These are phyloP conservation scores for Panagrolaimus sp. DNA, from an alignment of 1,140 invertebrate genomes.

Conservation along the genomic window DNA sequence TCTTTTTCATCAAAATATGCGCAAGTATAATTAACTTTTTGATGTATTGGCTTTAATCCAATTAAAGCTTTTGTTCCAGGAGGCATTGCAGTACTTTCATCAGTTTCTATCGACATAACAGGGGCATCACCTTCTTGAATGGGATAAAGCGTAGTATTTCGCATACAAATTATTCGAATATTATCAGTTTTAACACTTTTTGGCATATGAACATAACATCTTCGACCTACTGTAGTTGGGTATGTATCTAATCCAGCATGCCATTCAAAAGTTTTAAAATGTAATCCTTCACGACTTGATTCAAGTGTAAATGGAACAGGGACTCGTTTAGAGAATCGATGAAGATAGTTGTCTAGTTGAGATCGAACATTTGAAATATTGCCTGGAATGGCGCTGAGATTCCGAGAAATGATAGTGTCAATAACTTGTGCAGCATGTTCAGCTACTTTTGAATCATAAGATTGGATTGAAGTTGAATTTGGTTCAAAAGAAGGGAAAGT, in stretches of 20 bases:
- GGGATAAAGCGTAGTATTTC: conserved; percentile 29
- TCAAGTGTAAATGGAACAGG: conserved; percentile 37
- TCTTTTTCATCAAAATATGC: conserved; percentile 38
- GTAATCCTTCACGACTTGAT: conserved; percentile 29
- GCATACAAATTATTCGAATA: conserved; percentile 17
- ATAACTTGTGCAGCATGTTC: conserved; percentile 45
- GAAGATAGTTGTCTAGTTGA: conserved; percentile 25
- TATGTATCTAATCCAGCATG: conserved; percentile 27
- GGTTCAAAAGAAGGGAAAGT: conserved; percentile 38
- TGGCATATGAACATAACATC: conserved; percentile 26
- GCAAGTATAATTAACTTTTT: conserved; percentile 35
- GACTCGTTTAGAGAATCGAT: conserved; percentile 31
- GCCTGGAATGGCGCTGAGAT: conserved; percentile 31
- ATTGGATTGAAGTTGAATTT: conserved; percentile 19
- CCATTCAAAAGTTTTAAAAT: conserved; percentile 29
- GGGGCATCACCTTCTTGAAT: conserved; percentile 26
- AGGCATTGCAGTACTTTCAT: conserved; percentile 1
- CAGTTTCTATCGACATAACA: conserved; percentile 21
- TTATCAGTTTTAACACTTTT: conserved; percentile 17
- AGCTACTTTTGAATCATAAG: conserved; percentile 47
- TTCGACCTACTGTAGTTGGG: conserved; percentile 18
- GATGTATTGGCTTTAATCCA: conserved; percentile 11
- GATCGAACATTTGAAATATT: conserved; percentile 27
- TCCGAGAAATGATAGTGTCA: conserved; percentile 28
- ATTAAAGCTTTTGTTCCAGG: conserved; percentile 25